Evolutionary conservation across 30 jellyfish, hydroid and myxozoan genomes (phyloP), one percentile per base, ranked within the genome.

Genomic region (Aurelia aurita complex sp. Pacific): DNA sequence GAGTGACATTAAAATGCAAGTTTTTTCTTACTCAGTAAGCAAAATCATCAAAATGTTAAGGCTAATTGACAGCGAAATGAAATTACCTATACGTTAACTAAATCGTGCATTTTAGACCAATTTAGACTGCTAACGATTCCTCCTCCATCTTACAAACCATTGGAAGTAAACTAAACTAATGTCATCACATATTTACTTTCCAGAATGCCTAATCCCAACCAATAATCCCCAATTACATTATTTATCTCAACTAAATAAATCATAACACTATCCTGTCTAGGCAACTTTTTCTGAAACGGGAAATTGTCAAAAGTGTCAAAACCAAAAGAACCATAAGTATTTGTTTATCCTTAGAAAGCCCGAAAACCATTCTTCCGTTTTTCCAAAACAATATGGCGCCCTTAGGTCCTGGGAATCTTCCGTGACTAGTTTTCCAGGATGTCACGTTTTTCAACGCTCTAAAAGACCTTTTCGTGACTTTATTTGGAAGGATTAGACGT

Each of bases 381-480:
- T 46, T 6, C 57, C 57, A 46, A 46, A 46, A 46, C 57, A 46
- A 46, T 46, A 61, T 61, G 70, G 70, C 70, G 70, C 70, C 70
- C 70, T 5, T 5, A 61, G 36, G 70, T 4, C 36, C 36, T 23
- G 36, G 70, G 36, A 61, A 61, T n/a, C 36, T 17, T 61, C 35
- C 70, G 70, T 61, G 70, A 61, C 70, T 23, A 61, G 70, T 23
- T 61, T 23, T 61, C 36, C 70, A 61, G 70, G 70, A 61, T 61
- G 70, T 61, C 70, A 61, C 70, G 70, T 17, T 17, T 17, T 4
- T 61, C 36, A 23, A 13, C 70, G 12, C 70, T 17, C 10, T 17
- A 15, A 23, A n/a, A 10, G 36, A 23, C 70, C 10, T 61, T 17
- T 61, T 61, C 70, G 70, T 61, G 70, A 61, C 70, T 61, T 61